Evolutionary conservation across 2,797 vertebrate species (phyloP).

Genomic region (Urosaurus nigricauda): DNA sequence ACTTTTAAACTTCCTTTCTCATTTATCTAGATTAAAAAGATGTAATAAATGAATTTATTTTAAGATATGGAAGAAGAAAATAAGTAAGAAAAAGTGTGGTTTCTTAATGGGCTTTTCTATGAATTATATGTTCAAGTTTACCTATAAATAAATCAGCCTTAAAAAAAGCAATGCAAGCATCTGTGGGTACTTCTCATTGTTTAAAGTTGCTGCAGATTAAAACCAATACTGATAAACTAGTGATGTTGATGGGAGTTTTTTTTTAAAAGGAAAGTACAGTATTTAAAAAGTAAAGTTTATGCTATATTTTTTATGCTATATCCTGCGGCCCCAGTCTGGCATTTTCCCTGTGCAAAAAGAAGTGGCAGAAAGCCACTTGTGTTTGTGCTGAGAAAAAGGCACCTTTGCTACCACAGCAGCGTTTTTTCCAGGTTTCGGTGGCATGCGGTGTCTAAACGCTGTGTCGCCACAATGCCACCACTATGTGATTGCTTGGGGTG

Average conservation of each 20-base stretch:
- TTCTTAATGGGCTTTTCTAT: neutral
- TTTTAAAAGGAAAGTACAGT: neutral
- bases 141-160: neutral
- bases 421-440: too few species aligned
- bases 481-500: too few species aligned
- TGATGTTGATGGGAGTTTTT: neutral
- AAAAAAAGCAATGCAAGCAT: neutral
- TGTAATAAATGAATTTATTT: neutral
- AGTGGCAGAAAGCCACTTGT: too few species aligned
- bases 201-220: neutral
- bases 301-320: too few species aligned
- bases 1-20: neutral
- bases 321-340: too few species aligned
- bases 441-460: too few species aligned
- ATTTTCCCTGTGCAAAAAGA: too few species aligned
- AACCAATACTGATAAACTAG: neutral
- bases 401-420: too few species aligned
- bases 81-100: too few species aligned
- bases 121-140: neutral
- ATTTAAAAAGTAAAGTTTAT: neutral
- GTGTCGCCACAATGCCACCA: too few species aligned
- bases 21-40: neutral
- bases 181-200: neutral
- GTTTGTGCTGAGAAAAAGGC: too few species aligned
- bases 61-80: too few species aligned